Percentiles rank a stretch among this genome's conserved stretches.
Evolutionary conservation across 64 coral and sea anemone genomes (phyloP).

Genomic region (Acropora yongei): DNA sequence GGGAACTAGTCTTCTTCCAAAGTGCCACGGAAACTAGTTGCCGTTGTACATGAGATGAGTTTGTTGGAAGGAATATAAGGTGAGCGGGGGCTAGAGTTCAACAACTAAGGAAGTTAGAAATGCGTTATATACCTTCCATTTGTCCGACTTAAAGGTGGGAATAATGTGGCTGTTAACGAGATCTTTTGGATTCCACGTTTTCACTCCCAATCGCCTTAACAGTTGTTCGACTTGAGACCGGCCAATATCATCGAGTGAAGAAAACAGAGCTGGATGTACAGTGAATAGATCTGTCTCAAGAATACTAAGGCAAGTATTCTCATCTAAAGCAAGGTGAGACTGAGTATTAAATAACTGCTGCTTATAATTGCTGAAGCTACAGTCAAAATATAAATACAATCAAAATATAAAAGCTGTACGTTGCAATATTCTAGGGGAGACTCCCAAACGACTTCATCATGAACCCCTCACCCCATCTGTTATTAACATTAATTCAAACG

Average conservation of each 20-base stretch:
- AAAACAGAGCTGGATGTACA: slow-evolving; percentile 63
- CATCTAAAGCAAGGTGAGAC: slow-evolving; percentile 25
- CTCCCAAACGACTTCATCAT: neutral
- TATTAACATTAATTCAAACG: too few relatives aligned
- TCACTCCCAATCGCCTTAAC: slow-evolving; percentile 78
- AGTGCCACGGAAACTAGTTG: too few relatives aligned
- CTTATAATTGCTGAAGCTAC: neutral
- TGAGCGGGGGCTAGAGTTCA: too few relatives aligned
- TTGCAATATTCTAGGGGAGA: neutral
- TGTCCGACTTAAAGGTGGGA: slow-evolving; percentile 73
- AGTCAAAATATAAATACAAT: neutral
- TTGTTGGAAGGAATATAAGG: too few relatives aligned
- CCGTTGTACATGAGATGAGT: too few relatives aligned
- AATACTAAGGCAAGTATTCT: slow-evolving; percentile 14
- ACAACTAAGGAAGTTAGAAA: neutral
- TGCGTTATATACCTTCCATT: slow-evolving; percentile 71
- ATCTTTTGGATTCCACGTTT: slow-evolving; percentile 71
- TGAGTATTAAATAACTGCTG: neutral
- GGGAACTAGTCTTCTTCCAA: too few relatives aligned
- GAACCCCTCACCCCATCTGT: too few relatives aligned
- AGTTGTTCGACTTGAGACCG: slow-evolving; percentile 82
- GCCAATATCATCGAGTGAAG: slow-evolving; percentile 70
- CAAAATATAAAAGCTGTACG: neutral
- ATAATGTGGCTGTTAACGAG: slow-evolving; percentile 88
- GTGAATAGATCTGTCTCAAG: slow-evolving; percentile 71